These are phyloP conservation scores for Ormyrus rosae DNA, from an alignment of 2,888 invertebrate genomes.

Conservation along the genomic window DNA sequence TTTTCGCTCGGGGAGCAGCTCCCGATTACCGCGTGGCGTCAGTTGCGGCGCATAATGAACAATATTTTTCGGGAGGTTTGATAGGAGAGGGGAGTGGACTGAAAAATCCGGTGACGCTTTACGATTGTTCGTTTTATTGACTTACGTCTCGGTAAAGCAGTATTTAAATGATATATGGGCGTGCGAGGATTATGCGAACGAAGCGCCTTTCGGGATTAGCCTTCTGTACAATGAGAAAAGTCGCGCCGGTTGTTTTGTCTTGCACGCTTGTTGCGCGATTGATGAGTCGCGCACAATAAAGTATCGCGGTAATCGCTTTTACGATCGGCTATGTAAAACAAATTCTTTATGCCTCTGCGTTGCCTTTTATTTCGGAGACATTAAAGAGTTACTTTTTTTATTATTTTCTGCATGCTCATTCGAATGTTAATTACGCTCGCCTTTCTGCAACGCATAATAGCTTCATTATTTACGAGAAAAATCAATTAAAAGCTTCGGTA, in stretches of 20 bases:
- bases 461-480: constrained; percentile 1
- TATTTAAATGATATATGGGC: constrained; percentile 42
- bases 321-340: constrained; percentile 26
- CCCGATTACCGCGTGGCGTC: constrained; percentile 8
- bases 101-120: constrained; percentile 36
- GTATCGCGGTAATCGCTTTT: constrained; percentile 33
- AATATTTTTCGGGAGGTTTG: constrained; percentile 1
- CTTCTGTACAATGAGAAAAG: constrained; percentile 20
- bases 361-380: background rate
- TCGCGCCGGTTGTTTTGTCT: constrained; percentile 29
- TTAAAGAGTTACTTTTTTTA: background rate
- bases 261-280: constrained; percentile 14
- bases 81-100: background rate
- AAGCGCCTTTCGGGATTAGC: constrained; percentile 30
- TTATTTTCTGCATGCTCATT: background rate
- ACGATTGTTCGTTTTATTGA: constrained; percentile 47
- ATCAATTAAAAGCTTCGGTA: constrained; percentile 17
- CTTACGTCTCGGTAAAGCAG: constrained; percentile 31
- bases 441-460: background rate
- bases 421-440: background rate
- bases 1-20: background rate
- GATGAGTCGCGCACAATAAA: constrained; percentile 36
- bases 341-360: background rate
- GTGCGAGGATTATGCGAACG: constrained; percentile 14
- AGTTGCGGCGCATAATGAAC: background rate